Evolutionary conservation across 2,797 vertebrate genomes (phyloP), one percentile per base, ranked within the genome.

Genomic region (Spheniscus humboldti): DNA sequence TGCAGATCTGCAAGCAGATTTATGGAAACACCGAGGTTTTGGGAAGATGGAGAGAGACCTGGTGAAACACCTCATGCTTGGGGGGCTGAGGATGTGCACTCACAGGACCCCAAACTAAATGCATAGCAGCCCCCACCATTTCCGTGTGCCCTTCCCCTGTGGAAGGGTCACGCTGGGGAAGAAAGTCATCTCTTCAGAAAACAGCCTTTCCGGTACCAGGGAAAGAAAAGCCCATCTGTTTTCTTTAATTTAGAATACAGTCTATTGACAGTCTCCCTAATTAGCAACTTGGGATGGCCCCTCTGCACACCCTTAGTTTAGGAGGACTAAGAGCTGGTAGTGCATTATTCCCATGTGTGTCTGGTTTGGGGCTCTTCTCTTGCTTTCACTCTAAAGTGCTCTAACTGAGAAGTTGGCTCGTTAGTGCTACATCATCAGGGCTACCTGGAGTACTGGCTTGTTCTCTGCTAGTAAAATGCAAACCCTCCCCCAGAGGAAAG

Each of bases 101-200:
- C 41, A 39, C 22, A 62, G 76, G 23, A 31, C 37, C 31, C 24
- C 28, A 74, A 67, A 60, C 13, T 57, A 48, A 83, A 43, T 10
- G 33, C 30, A 6, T 10, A 59, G 31, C 35, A 72, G 9, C 56
- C 11, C 27, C 28, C 11, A 6, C 19, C 0, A 0, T 35, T 83
- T 64, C 37, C 0, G 0, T 5, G 5, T 87, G 30, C 28, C 9
- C 8, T n/a, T 76, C 25, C 27, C 23, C 7, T 39, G 0, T 27
- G 30, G n/a, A 79, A 77, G 41, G 10, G 9, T 68, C 24, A 6
- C 8, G 10, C 45, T 75, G 55, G 31, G 31, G 16, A 63, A 57
- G 20, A 72, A 37, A 86, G 59, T 37, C 0, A 20, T 47, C 37
- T 73, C 50, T 78, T 92, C 23, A 63, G 28, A 50, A 86, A 87